Percentiles rank a stretch among this genome's conserved stretches.
Evolutionary conservation across 2,888 invertebrate species (phyloP).

Genomic region (Pedicia rivosa): DNA sequence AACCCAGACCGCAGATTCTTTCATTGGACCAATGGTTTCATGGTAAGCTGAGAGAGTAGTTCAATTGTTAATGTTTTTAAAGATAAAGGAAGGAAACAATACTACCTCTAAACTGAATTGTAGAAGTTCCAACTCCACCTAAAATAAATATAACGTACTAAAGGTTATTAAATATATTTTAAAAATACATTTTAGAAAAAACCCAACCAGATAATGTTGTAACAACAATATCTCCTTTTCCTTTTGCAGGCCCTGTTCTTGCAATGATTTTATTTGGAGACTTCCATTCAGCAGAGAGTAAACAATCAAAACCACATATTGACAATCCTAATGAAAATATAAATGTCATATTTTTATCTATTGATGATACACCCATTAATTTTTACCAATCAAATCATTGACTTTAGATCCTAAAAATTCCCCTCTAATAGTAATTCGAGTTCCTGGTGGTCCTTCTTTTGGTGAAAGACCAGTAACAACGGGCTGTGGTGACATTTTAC

Average conservation of each 20-base stretch:
- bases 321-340: slow-evolving; percentile 48
- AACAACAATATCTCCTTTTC: slow-evolving; percentile 81
- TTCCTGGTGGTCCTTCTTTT: slow-evolving; percentile 96
- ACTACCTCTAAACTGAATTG: slow-evolving; percentile 19
- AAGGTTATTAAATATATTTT: too few species aligned
- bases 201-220: slow-evolving; percentile 65
- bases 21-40: slow-evolving; percentile 81
- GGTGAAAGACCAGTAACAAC: slow-evolving; percentile 95
- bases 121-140: slow-evolving; percentile 3
- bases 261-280: slow-evolving; percentile 94
- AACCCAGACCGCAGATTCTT: slow-evolving; percentile 97
- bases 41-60: slow-evolving; percentile 42
- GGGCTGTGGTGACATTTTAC: slow-evolving; percentile 54
- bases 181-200: too few species aligned
- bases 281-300: slow-evolving; percentile 95
- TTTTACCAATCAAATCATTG: slow-evolving; percentile 68
- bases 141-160: too few species aligned
- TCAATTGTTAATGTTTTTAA: too few species aligned
- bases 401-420: slow-evolving; percentile 82
- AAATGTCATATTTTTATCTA: slow-evolving; percentile 1
- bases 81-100: too few species aligned
- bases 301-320: slow-evolving; percentile 92
- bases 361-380: slow-evolving; percentile 9
- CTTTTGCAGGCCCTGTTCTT: slow-evolving; percentile 82
- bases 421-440: slow-evolving; percentile 84